phyloP scores from a whole-genome alignment of 1,140 invertebrate genomes.

The Plutomurus gul region DNA sequence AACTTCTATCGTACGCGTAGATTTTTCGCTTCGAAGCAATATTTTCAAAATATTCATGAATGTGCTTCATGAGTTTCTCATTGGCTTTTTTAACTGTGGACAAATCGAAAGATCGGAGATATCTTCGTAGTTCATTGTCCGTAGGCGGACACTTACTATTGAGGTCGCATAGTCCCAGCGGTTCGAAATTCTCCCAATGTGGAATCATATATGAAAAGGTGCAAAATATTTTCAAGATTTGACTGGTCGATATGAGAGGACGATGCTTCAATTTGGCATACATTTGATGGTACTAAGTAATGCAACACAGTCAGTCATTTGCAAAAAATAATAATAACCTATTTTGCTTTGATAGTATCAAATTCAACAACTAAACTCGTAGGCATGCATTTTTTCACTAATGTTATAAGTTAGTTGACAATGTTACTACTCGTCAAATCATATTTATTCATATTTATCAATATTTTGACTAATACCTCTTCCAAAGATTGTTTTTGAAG shows the following conservation, averaged over 20 bases:
- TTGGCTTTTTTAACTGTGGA: not conserved
- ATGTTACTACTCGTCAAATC: no score
- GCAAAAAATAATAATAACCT: no score
- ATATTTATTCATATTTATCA: no score
- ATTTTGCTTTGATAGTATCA: no score
- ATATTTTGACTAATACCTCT: not conserved
- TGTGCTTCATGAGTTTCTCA: not conserved
- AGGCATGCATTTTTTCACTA: no score
- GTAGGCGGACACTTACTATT: not conserved
- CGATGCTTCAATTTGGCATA: not conserved
- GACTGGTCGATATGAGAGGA: not conserved
- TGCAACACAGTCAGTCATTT: no score
- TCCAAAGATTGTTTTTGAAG: not conserved
- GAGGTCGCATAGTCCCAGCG: not conserved
- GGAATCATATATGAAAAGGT: not conserved
- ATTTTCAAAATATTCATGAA: not conserved
- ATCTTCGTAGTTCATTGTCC: not conserved
- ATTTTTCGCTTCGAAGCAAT: not conserved
- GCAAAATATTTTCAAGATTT: not conserved
- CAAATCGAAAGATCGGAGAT: not conserved
- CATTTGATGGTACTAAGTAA: not conserved
- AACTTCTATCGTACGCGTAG: not conserved
- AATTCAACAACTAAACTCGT: no score
- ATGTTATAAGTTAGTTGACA: no score
- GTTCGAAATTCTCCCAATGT: not conserved